Conservation (phyloP, 2,113 vertebrate genomes). For the Telmatochromis sp. region DNA sequence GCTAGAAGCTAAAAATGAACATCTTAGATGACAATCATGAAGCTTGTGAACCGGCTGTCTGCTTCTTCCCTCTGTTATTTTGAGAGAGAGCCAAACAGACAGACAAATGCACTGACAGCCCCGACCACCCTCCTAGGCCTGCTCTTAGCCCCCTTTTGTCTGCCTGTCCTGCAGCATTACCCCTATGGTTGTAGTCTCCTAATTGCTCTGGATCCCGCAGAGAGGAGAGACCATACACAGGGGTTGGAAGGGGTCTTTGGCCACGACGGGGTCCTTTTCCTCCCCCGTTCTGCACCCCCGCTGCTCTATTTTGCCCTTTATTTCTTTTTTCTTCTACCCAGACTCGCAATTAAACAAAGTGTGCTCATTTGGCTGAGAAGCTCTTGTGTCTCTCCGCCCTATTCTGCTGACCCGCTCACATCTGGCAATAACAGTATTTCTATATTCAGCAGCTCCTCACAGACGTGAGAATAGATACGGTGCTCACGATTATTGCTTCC, state of each 20-base stretch:
- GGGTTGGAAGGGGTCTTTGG: slow-evolving; percentile 34
- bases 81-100: slow-evolving; percentile 48
- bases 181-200: slow-evolving; percentile 57
- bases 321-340: not conserved
- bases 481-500: not conserved
- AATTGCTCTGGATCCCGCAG: slow-evolving; percentile 67
- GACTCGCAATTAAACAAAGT: slow-evolving; percentile 44
- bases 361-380: slow-evolving; percentile 50
- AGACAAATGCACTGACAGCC: slow-evolving; percentile 48
- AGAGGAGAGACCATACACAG: slow-evolving; percentile 26
- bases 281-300: not conserved
- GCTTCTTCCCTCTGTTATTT: slow-evolving; percentile 32
- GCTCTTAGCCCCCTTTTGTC: slow-evolving; percentile 60
- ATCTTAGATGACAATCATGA: not conserved
- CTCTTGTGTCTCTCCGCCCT: not conserved
- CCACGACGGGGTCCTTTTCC: not conserved
- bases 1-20: not conserved
- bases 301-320: not conserved
- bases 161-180: slow-evolving; percentile 68
- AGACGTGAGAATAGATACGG: not conserved
- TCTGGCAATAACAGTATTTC: not conserved
- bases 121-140: slow-evolving; percentile 30
- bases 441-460: not conserved
- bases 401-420: not conserved
- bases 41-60: not conserved